Percentiles rank a stretch among this genome's conserved stretches.
phyloP scores from a whole-genome alignment of 2,888 invertebrate species.

The Cantharis rustica region DNA sequence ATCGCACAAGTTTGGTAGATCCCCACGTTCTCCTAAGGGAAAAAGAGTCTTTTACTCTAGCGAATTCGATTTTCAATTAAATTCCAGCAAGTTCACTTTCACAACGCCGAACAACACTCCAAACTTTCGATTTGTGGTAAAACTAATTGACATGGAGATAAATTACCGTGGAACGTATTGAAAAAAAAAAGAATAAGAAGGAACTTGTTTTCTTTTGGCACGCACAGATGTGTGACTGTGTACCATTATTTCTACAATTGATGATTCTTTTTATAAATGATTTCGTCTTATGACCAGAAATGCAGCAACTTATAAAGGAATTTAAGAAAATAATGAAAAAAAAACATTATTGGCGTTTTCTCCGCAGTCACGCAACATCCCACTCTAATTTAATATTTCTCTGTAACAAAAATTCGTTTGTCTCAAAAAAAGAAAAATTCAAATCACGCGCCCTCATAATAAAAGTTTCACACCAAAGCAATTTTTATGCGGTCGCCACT shows the following conservation, averaged over 20 bases:
- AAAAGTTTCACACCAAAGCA: neutral
- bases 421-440: neutral
- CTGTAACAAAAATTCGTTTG: neutral
- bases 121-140: conserved; percentile 38
- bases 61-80: conserved; percentile 29
- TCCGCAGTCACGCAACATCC: conserved; percentile 19
- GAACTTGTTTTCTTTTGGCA: conserved; percentile 32
- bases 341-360: conserved; percentile 24
- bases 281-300: conserved; percentile 15
- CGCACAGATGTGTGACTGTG: conserved; percentile 36
- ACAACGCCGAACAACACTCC: conserved; percentile 23
- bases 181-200: conserved; percentile 29
- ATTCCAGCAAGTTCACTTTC: conserved; percentile 28
- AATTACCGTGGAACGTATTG: conserved; percentile 32
- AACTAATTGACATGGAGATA: conserved; percentile 40
- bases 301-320: conserved; percentile 6
- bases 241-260: conserved; percentile 29
- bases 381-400: conserved; percentile 21
- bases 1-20: conserved; percentile 2
- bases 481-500: neutral
- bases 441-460: neutral
- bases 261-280: conserved; percentile 29
- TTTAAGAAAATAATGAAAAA: conserved; percentile 11
- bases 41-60: neutral
- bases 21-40: neutral